Conservation (phyloP, 2,797 vertebrate species). For the Tangara arthus region DNA sequence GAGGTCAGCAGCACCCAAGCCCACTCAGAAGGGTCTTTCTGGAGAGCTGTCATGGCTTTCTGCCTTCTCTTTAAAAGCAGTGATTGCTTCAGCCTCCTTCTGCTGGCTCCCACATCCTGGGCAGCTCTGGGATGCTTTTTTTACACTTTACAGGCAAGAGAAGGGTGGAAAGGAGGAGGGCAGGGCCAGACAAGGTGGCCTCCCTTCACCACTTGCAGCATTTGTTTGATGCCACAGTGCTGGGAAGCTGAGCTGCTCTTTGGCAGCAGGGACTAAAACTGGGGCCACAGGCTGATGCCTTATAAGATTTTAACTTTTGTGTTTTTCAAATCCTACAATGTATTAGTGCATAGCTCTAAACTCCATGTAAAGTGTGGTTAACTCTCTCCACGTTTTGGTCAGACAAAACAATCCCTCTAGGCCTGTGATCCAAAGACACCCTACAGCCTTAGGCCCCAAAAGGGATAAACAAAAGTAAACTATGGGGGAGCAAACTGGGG, state of each 20-base stretch:
- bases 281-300: background rate
- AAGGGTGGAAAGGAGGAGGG: background rate
- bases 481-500: background rate
- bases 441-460: background rate
- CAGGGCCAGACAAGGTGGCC: background rate
- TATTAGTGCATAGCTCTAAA: background rate
- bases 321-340: background rate
- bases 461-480: background rate
- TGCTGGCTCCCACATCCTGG: background rate
- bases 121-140: background rate
- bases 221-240: background rate
- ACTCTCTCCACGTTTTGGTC: background rate
- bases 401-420: background rate
- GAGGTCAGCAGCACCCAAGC: background rate
- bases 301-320: background rate
- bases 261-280: background rate
- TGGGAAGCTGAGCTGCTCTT: background rate
- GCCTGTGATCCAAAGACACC: background rate
- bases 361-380: background rate
- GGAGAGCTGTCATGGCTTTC: background rate
- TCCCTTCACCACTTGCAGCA: background rate
- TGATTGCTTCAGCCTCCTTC: background rate
- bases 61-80: background rate
- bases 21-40: background rate
- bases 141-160: background rate